phyloP scores from a whole-genome alignment of 2,888 invertebrate species.

The Coelopa pilipes region DNA sequence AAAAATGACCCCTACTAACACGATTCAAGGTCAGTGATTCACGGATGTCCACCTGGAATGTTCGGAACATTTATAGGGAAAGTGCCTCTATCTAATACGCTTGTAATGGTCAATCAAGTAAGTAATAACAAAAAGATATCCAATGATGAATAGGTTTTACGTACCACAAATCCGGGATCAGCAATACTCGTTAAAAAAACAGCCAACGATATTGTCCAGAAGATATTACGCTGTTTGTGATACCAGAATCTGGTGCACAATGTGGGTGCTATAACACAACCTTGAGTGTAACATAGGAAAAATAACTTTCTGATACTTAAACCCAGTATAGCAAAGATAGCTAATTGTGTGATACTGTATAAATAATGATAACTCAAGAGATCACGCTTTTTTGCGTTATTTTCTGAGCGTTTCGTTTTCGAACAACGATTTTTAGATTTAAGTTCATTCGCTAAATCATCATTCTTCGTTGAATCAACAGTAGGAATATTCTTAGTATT shows the following conservation, averaged over 20 bases:
- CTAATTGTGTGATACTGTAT: slow-evolving; percentile 78
- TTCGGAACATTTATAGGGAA: too few relatives aligned
- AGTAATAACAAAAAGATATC: neutral
- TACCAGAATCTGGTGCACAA: slow-evolving; percentile 73
- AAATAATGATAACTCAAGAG: slow-evolving; percentile 65
- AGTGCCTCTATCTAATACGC: too few relatives aligned
- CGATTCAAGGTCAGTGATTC: too few relatives aligned
- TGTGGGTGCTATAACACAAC: slow-evolving; percentile 74
- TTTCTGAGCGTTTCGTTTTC: slow-evolving; percentile 9
- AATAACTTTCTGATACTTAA: slow-evolving; percentile 62
- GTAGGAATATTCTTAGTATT: neutral
- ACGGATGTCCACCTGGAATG: too few relatives aligned
- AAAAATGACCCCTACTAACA: too few relatives aligned
- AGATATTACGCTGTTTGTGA: slow-evolving; percentile 64
- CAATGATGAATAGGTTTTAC: slow-evolving; percentile 23
- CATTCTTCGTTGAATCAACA: neutral
- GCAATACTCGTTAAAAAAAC: slow-evolving; percentile 68
- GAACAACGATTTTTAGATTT: neutral
- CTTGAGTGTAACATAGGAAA: slow-evolving; percentile 64
- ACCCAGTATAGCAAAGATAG: slow-evolving; percentile 70
- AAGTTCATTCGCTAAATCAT: slow-evolving; percentile 28
- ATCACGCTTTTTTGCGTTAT: slow-evolving; percentile 43
- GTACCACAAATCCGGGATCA: slow-evolving; percentile 63
- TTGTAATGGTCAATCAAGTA: too few relatives aligned
- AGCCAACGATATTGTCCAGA: slow-evolving; percentile 66